Conservation (phyloP, 2,888 invertebrate genomes). For the Drosophila paramelanica region DNA sequence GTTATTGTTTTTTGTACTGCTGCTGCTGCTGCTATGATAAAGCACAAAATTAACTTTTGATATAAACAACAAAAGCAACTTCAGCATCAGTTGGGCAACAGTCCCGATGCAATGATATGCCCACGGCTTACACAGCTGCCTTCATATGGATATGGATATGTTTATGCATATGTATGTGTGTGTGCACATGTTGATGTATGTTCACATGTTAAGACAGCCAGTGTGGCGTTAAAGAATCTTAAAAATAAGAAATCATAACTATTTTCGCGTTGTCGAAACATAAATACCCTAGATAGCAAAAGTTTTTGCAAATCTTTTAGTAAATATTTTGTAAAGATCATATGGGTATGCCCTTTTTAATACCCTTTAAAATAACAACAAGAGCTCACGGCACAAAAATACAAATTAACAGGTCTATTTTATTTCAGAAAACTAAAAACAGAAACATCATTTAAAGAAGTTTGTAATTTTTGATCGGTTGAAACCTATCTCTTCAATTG, state of each 20-base stretch:
- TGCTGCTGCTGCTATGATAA: constrained; percentile 60
- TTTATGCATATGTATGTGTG: neutral
- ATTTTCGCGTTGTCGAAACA: neutral
- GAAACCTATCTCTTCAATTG: too few relatives aligned
- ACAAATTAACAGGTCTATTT: too few relatives aligned
- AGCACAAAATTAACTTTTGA: constrained; percentile 78
- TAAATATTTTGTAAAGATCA: too few relatives aligned
- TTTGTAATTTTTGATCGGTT: too few relatives aligned
- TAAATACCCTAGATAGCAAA: constrained; percentile 4
- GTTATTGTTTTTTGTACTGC: constrained; percentile 15
- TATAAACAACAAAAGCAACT: constrained; percentile 71
- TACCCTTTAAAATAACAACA: too few relatives aligned
- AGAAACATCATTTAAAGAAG: too few relatives aligned
- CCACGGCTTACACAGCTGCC: constrained; percentile 11
- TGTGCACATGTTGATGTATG: neutral
- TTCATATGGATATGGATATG: neutral
- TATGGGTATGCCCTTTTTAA: too few relatives aligned
- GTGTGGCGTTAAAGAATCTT: constrained; percentile 41
- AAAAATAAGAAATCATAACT: neutral
- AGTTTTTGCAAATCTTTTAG: too few relatives aligned
- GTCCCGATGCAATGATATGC: constrained; percentile 58
- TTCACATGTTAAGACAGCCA: constrained; percentile 52
- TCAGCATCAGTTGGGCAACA: constrained; percentile 34
- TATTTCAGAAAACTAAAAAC: too few relatives aligned
- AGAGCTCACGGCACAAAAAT: too few relatives aligned